phyloP scores from a whole-genome alignment of 2,888 invertebrate species.

The Eupithecia tripunctaria region DNA sequence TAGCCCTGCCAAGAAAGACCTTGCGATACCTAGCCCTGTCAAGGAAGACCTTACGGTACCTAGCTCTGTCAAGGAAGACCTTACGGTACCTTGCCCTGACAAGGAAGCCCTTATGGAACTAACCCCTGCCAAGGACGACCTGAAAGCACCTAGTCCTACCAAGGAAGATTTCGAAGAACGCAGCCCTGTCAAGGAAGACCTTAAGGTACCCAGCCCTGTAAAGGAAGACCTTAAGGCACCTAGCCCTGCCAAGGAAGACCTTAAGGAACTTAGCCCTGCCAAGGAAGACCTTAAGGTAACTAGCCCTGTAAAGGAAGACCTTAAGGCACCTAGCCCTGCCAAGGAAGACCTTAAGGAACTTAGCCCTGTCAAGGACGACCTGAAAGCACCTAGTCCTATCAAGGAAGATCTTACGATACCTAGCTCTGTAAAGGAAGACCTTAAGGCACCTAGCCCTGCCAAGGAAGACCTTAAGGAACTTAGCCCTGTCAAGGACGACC shows the following conservation, averaged over 20 bases:
- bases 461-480: constrained; percentile 16
- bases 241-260: constrained; percentile 25
- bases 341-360: constrained; percentile 24
- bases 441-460: constrained; percentile 18
- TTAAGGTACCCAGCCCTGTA: neutral
- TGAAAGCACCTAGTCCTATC: constrained; percentile 3
- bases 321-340: constrained; percentile 15
- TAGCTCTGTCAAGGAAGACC: constrained; percentile 14
- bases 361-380: constrained; percentile 17
- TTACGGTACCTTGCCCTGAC: constrained; percentile 16
- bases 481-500: constrained; percentile 20
- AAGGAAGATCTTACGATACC: constrained; percentile 19
- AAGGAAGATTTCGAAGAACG: constrained; percentile 18
- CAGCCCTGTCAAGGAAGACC: neutral
- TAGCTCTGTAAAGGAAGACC: constrained; percentile 24
- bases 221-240: constrained; percentile 4
- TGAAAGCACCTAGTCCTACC: constrained; percentile 22
- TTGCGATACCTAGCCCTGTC: neutral
- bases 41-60: constrained; percentile 16
- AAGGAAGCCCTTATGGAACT: constrained; percentile 10
- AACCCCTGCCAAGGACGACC: neutral
- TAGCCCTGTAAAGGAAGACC: constrained; percentile 20
- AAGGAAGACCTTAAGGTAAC: constrained; percentile 17
- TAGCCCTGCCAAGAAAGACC: neutral
- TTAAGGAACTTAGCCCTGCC: constrained; percentile 17